Percentiles rank a stretch among this genome's conserved stretches.
Conservation (phyloP, 1,140 invertebrate genomes). For the Sarcophaga bullata region DNA sequence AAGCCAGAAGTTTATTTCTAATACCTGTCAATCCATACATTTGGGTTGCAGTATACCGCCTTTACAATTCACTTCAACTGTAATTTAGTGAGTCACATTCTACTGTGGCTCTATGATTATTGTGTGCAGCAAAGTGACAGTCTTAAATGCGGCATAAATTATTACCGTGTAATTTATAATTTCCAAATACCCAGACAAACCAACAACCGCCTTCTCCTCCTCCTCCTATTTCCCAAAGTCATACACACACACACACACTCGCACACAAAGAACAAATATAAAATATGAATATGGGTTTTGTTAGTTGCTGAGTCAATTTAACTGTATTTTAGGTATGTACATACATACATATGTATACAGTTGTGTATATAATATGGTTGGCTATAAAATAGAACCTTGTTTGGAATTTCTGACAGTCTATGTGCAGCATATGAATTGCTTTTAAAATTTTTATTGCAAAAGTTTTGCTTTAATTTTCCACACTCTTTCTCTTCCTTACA, state of each 20-base stretch:
- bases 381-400: no score
- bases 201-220: not conserved
- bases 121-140: not conserved
- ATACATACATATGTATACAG: not conserved
- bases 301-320: no score
- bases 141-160: not conserved
- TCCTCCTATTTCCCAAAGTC: not conserved
- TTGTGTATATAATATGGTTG: no score
- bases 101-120: not conserved
- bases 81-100: not conserved
- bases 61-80: not conserved
- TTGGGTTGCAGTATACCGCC: not conserved
- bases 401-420: no score
- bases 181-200: not conserved
- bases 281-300: no score
- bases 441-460: no score
- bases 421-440: no score
- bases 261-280: not conserved
- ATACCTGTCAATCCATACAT: not conserved
- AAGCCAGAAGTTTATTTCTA: not conserved
- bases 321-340: not conserved
- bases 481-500: no score
- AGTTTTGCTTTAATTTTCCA: no score
- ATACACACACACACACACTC: not conserved
- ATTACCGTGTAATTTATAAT: not conserved